Evolutionary conservation across 2,113 vertebrate species (phyloP).

Genomic region (Serinus canaria): DNA sequence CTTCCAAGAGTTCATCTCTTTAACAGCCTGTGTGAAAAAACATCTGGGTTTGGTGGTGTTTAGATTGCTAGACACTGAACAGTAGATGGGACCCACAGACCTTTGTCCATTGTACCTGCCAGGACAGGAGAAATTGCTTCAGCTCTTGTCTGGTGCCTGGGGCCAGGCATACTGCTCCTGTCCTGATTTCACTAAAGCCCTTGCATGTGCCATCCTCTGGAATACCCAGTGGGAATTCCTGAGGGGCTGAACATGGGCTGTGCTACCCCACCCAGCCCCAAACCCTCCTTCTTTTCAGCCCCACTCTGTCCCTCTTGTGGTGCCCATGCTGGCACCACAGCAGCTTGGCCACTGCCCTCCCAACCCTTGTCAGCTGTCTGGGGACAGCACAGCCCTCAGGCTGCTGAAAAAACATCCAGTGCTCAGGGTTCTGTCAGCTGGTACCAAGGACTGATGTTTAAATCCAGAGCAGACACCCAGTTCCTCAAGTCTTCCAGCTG

Average conservation of each 20-base stretch:
- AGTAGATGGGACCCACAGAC: not conserved
- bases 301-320: too few species aligned
- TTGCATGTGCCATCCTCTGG: not conserved
- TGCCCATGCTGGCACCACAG: not conserved
- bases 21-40: not conserved
- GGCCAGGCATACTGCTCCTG: not conserved
- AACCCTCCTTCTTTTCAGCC: not conserved
- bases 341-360: not conserved
- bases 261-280: rapidly evolving
- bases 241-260: not conserved
- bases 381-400: not conserved
- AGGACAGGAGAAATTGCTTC: not conserved
- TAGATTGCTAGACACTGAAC: not conserved
- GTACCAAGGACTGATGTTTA: not conserved
- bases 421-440: not conserved
- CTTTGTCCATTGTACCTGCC: not conserved
- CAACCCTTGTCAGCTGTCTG: not conserved
- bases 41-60: not conserved
- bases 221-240: not conserved
- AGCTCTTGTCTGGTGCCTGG: not conserved
- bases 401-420: not conserved
- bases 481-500: not conserved
- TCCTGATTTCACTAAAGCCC: not conserved
- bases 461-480: not conserved
- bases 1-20: not conserved